Evolutionary conservation across 2,113 vertebrate genomes (phyloP).

Genomic region (Chlorocebus sabaeus): DNA sequence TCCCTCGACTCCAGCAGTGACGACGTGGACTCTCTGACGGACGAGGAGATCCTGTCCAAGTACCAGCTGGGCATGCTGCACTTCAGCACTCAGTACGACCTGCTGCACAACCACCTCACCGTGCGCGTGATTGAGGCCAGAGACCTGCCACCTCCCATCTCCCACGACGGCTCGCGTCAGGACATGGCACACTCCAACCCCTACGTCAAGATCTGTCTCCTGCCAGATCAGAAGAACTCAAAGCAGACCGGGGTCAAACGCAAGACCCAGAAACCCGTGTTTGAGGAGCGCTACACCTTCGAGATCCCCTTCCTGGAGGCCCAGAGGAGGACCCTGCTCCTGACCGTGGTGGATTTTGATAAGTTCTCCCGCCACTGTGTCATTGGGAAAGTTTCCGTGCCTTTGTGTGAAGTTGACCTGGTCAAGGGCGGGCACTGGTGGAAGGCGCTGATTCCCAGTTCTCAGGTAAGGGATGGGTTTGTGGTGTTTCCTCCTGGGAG

Average conservation of each 20-base stretch:
- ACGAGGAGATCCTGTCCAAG: conserved; percentile 90
- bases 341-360: conserved; percentile 92
- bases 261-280: conserved; percentile 92
- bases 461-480: conserved; percentile 85
- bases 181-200: conserved; percentile 93
- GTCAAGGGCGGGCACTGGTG: conserved; percentile 95
- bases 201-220: conserved; percentile 92
- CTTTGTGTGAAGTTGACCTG: conserved; percentile 90
- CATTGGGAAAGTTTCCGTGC: conserved; percentile 91
- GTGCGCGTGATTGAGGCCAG: conserved; percentile 92
- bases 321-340: conserved; percentile 91
- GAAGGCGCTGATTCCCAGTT: conserved; percentile 92
- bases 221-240: conserved; percentile 94
- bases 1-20: conserved; percentile 85
- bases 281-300: conserved; percentile 94
- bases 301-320: conserved; percentile 93
- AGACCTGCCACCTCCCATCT: conserved; percentile 88
- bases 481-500: background rate
- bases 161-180: conserved; percentile 86
- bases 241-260: conserved; percentile 93
- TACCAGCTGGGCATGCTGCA: conserved; percentile 94
- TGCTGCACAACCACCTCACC: conserved; percentile 88
- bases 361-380: conserved; percentile 94
- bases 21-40: conserved; percentile 90
- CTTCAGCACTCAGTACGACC: conserved; percentile 92